phyloP scores from a whole-genome alignment of 2,888 invertebrate species.

The Agrotis clavis region DNA sequence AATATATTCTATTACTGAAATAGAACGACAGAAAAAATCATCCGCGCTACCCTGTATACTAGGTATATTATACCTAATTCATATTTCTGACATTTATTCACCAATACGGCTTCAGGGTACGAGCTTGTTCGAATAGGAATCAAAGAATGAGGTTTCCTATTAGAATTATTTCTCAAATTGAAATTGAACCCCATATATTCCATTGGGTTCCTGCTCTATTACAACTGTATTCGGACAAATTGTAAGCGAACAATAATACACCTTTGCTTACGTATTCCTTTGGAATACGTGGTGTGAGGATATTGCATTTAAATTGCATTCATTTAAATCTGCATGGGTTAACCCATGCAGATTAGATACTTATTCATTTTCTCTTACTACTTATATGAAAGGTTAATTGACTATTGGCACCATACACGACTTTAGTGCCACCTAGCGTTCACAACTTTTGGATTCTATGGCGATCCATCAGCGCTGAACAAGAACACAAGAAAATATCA shows the following conservation, averaged over 20 bases:
- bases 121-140: not conserved
- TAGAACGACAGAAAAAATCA: too few species aligned
- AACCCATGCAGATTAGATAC: too few species aligned
- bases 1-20: too few species aligned
- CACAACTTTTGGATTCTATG: too few species aligned
- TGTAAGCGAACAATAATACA: conserved; percentile 40
- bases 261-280: conserved; percentile 32
- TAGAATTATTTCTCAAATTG: conserved; percentile 21
- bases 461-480: too few species aligned
- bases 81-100: not conserved
- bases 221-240: conserved; percentile 18
- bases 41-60: too few species aligned
- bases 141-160: conserved; percentile 27
- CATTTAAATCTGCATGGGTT: not conserved
- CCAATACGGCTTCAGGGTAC: not conserved
- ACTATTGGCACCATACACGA: too few species aligned
- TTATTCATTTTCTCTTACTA: not conserved
- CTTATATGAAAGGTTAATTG: not conserved
- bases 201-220: conserved; percentile 17
- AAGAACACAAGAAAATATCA: too few species aligned
- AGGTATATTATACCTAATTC: not conserved
- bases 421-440: too few species aligned
- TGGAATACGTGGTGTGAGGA: conserved; percentile 2
- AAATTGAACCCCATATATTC: conserved; percentile 29
- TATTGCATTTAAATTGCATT: conserved; percentile 38